Evolutionary conservation across 1,140 invertebrate species (phyloP), one percentile per base, ranked within the genome.

Genomic region (Globodera ellingtonae): DNA sequence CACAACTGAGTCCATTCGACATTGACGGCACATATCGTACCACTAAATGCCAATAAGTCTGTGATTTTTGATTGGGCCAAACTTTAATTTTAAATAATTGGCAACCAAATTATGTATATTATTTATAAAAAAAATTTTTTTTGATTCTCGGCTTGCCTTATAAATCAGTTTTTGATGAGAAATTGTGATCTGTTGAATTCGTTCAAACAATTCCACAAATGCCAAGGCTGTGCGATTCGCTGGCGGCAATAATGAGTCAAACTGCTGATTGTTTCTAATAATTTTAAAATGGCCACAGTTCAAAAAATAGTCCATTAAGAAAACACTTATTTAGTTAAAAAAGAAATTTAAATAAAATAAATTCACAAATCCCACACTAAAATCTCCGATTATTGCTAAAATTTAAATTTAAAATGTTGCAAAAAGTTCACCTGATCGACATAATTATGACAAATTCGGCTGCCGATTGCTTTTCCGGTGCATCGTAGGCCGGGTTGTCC

Each of bases 101-200:
- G 9, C 1, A 52, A 52, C 15, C 4, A 52, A 52, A 52, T 52
- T 52, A 15, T 52, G 8, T 52, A 15, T 52, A 52, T 52, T 10
- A 52, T 52, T 8, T 15, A 8, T 52, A 52, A 9, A 52, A 52
- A 52, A 7, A 52, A 4, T 24, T 1, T 35, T 35, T 35, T 35
- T 35, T 35, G 52, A 18, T 24, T 65, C 4, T 21, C 15, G 10
- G 46, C 10, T 52, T 74, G 62, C 75, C 75, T 77, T 77, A n/a
- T 77, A 77, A 77, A 77, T 62, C 48, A 62, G 75, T 66, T 77
- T 77, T 10, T 77, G 75, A 44, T 77, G 75, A n/a, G 65, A 48
- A 46, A 77, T 47, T 15, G 75, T 77, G 10, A 69, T 48, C 50
- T 77, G 62, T 21, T 77, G 75, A 35, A 77, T 77, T 70, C 50